A percentile compares a stretch with the other conserved stretches of the same genome.
phyloP scores from a whole-genome alignment of 1,140 invertebrate genomes.

The Rhopalosiphum padi region DNA sequence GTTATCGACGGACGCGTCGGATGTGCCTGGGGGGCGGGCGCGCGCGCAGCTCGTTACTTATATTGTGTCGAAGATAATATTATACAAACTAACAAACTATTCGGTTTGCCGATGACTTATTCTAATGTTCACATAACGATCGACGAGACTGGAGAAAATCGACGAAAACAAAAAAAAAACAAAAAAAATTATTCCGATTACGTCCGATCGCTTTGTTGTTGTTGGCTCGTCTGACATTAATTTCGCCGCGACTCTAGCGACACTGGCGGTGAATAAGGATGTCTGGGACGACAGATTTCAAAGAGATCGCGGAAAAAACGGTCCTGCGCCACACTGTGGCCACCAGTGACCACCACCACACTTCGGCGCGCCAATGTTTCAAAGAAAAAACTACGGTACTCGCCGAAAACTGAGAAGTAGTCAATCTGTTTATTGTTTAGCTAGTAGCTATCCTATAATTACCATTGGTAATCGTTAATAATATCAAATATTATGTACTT shows the following conservation, averaged over 20 bases:
- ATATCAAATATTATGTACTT: too few relatives aligned
- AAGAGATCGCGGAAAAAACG: conserved; percentile 52
- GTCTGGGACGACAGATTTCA: neutral
- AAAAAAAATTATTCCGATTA: conserved; percentile 50
- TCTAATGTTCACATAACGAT: conserved; percentile 54
- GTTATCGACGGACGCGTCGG: conserved; percentile 36
- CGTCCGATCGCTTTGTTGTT: conserved; percentile 57
- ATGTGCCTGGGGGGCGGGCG: conserved; percentile 26
- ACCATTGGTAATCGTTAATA: too few relatives aligned
- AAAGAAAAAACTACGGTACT: neutral
- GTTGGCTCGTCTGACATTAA: conserved; percentile 57
- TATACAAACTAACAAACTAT: neutral
- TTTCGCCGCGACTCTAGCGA: conserved; percentile 44
- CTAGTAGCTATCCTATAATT: too few relatives aligned
- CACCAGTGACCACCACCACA: neutral
- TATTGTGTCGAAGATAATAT: neutral
- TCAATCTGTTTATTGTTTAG: too few relatives aligned
- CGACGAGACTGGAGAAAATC: conserved; percentile 38
- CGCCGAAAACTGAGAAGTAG: too few relatives aligned
- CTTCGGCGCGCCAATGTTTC: neutral
- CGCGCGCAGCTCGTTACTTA: conserved; percentile 21
- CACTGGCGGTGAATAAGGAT: neutral
- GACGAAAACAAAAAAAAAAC: conserved; percentile 46
- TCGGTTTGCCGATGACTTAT: conserved; percentile 28
- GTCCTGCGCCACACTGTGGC: neutral